These are phyloP conservation scores for Acromyrmex charruanus DNA, from an alignment of 1,140 invertebrate species.

Conservation along the genomic window DNA sequence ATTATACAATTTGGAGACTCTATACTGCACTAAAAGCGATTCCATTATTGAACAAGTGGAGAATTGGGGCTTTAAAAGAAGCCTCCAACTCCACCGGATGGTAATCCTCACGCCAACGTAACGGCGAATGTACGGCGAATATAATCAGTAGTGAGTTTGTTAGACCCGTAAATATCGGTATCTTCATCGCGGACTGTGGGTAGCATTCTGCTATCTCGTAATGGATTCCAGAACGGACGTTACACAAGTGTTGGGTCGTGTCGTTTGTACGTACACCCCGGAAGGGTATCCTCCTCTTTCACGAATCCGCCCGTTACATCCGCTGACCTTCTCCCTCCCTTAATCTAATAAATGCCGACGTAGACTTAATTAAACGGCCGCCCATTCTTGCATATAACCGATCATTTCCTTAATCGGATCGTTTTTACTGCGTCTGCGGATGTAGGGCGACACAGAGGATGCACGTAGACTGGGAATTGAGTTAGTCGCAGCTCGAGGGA, in stretches of 20 bases:
- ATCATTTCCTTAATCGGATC: conserved; percentile 53
- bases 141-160: conserved; percentile 27
- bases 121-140: conserved; percentile 13
- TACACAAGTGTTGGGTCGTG: conserved; percentile 43
- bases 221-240: conserved; percentile 63
- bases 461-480: not conserved
- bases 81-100: not conserved
- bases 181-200: conserved; percentile 30
- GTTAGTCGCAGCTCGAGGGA: not conserved
- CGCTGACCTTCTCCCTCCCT: not conserved
- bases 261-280: conserved; percentile 14
- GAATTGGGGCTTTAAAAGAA: not conserved
- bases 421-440: conserved; percentile 23
- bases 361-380: conserved; percentile 51
- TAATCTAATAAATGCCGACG: conserved; percentile 37
- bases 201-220: conserved; percentile 54
- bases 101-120: conserved; percentile 34
- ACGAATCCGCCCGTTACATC: conserved; percentile 15
- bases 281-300: not conserved
- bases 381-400: not conserved
- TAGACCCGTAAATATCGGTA: conserved; percentile 57
- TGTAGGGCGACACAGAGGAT: not conserved
- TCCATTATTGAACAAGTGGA: conserved; percentile 26
- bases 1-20: conserved; percentile 30
- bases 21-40: conserved; percentile 14